These are phyloP conservation scores for Ophion slaviceki DNA, from an alignment of 2,888 invertebrate species.

Conservation along the genomic window DNA sequence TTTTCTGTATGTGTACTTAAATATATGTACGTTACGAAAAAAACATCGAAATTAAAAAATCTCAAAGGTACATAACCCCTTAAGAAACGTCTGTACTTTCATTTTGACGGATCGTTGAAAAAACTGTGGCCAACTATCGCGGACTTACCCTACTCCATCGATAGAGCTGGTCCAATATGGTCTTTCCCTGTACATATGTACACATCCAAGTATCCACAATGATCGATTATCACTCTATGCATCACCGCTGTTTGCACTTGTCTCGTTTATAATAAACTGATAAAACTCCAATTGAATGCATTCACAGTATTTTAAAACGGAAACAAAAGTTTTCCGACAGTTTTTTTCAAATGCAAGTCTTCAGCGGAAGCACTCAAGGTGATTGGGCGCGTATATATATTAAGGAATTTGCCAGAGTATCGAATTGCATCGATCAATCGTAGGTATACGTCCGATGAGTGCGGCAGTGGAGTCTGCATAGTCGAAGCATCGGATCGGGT, in stretches of 20 bases:
- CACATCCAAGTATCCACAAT: not conserved
- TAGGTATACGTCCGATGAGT: conserved; percentile 7
- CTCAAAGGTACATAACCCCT: too few species aligned
- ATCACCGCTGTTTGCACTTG: not conserved
- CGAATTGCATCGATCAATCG: conserved; percentile 40
- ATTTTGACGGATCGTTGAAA: too few species aligned
- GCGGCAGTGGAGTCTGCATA: conserved; percentile 19
- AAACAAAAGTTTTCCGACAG: not conserved
- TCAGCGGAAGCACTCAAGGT: not conserved
- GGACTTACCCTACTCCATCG: too few species aligned
- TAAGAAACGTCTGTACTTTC: too few species aligned
- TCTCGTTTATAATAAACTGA: conserved; percentile 16
- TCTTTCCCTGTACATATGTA: too few species aligned
- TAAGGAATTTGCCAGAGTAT: conserved; percentile 27
- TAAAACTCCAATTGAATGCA: not conserved
- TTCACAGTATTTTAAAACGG: not conserved
- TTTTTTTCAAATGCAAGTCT: not conserved
- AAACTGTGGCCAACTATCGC: too few species aligned
- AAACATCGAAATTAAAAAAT: too few species aligned
- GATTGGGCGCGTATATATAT: not conserved
- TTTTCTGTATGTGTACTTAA: too few species aligned
- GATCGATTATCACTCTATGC: conserved; percentile 17
- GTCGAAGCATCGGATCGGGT: conserved; percentile 35
- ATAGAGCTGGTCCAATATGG: too few species aligned
- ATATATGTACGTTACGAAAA: too few species aligned